A percentile compares a stretch with the other conserved stretches of the same genome.
These are phyloP conservation scores for Rotaria socialis DNA, from an alignment of 2,888 invertebrate species.

Conservation along the genomic window DNA sequence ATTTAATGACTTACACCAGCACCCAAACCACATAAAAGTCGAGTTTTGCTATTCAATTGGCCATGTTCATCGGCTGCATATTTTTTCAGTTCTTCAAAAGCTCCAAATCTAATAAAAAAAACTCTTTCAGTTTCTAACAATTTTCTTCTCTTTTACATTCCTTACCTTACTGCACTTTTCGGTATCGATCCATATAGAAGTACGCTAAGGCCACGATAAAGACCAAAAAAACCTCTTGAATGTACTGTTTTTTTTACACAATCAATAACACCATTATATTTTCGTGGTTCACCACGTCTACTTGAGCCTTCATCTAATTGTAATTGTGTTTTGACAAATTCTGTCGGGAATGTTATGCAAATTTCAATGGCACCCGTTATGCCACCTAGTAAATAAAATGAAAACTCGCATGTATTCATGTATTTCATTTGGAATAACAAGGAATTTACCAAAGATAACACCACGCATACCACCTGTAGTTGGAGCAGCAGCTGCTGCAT, in stretches of 20 bases:
- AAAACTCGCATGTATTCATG: too few species aligned
- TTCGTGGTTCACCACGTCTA: conserved; percentile 52
- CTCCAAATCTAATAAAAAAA: conserved; percentile 73
- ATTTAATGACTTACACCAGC: conserved; percentile 51
- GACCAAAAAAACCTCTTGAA: conserved; percentile 80
- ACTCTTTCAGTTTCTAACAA: too few species aligned
- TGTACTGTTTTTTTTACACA: conserved; percentile 86
- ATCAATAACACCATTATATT: conserved; percentile 80
- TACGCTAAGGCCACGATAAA: conserved; percentile 91
- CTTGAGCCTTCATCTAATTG: conserved; percentile 88
- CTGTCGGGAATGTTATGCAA: conserved; percentile 97
- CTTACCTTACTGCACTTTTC: conserved; percentile 86
- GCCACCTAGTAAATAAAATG: conserved; percentile 66
- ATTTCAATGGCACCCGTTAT: conserved; percentile 98
- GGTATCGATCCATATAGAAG: conserved; percentile 95
- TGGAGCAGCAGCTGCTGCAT: conserved; percentile 49
- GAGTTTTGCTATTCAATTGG: conserved; percentile 71
- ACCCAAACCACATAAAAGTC: conserved; percentile 81
- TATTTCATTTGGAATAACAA: not conserved
- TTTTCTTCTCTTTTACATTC: conserved; percentile 48
- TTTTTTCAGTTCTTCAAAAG: conserved; percentile 76
- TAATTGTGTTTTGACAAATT: conserved; percentile 96
- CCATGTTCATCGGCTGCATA: conserved; percentile 67
- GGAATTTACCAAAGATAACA: conserved; percentile 71
- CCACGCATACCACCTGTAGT: conserved; percentile 74